Conservation (phyloP, 2,888 invertebrate species). For the Atherix ibis region DNA sequence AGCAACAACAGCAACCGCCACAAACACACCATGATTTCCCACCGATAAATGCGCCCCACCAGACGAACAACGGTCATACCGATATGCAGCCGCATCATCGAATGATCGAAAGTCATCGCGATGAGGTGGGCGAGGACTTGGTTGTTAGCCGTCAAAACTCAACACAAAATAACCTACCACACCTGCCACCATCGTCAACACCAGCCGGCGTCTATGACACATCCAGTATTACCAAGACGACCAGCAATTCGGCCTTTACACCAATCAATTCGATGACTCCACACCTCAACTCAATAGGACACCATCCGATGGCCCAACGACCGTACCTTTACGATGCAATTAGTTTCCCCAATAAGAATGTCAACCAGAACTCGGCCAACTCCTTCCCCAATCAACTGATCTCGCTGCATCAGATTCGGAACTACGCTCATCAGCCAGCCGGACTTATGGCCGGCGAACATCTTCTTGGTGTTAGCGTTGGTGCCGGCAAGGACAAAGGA, state of each 20-base stretch:
- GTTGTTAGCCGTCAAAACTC: constrained; percentile 9
- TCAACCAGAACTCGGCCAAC: constrained; percentile 46
- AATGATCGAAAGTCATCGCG: constrained; percentile 34
- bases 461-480: constrained; percentile 37
- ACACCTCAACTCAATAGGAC: constrained; percentile 52
- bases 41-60: constrained; percentile 28
- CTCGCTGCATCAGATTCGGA: constrained; percentile 89
- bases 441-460: constrained; percentile 55
- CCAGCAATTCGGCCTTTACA: constrained; percentile 80
- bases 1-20: constrained; percentile 51
- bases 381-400: constrained; percentile 85
- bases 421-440: constrained; percentile 83
- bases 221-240: constrained; percentile 35
- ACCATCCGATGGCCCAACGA: constrained; percentile 52
- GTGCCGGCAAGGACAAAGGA: constrained; percentile 25
- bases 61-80: constrained; percentile 20
- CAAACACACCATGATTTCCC: constrained; percentile 32
- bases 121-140: constrained; percentile 28
- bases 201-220: constrained; percentile 35
- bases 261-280: constrained; percentile 83
- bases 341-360: constrained; percentile 65
- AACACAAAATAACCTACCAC: constrained; percentile 4
- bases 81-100: constrained; percentile 31
- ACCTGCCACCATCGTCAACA: constrained; percentile 13
- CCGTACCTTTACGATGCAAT: constrained; percentile 88